Conservation (phyloP, 2,113 vertebrate species). For the Chitala chitala region DNA sequence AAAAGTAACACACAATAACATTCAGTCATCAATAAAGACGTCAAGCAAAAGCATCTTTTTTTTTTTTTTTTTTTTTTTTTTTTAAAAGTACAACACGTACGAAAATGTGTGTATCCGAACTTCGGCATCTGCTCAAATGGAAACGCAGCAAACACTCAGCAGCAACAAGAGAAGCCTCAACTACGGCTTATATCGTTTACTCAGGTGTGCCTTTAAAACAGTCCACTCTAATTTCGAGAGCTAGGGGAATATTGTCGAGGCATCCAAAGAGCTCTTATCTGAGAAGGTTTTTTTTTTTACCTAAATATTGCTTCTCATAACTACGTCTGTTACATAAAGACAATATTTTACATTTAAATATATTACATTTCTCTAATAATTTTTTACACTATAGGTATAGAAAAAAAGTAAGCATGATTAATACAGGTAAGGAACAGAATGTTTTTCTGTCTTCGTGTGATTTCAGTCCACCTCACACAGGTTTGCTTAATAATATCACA, state of each 20-base stretch:
- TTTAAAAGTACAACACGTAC: slow-evolving; percentile 16
- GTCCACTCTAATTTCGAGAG: not conserved
- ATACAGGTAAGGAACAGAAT: slow-evolving; percentile 28
- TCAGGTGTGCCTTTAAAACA: slow-evolving; percentile 15
- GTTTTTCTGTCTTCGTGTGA: not conserved
- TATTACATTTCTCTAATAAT: not conserved
- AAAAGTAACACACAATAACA: slow-evolving; percentile 61
- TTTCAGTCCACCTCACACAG: not conserved
- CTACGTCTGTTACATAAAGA: slow-evolving; percentile 8
- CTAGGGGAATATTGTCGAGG: not conserved
- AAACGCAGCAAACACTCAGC: slow-evolving; percentile 47
- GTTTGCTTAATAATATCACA: not conserved
- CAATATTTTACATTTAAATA: slow-evolving; percentile 34
- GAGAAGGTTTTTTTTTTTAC: not conserved
- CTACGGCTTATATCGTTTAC: slow-evolving; percentile 32
- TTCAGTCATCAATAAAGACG: slow-evolving; percentile 57
- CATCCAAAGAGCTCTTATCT: not conserved
- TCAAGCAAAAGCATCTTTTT: slow-evolving; percentile 52
- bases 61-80: slow-evolving; percentile 32
- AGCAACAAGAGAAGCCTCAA: slow-evolving; percentile 50
- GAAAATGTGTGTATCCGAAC: slow-evolving; percentile 25
- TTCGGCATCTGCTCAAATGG: slow-evolving; percentile 30
- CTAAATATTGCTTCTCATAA: not conserved
- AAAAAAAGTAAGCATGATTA: slow-evolving; percentile 33
- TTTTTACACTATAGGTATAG: not conserved